Base-by-base conservation (phyloP, 2,797 vertebrate species). In the Gouania willdenowi region DNA sequence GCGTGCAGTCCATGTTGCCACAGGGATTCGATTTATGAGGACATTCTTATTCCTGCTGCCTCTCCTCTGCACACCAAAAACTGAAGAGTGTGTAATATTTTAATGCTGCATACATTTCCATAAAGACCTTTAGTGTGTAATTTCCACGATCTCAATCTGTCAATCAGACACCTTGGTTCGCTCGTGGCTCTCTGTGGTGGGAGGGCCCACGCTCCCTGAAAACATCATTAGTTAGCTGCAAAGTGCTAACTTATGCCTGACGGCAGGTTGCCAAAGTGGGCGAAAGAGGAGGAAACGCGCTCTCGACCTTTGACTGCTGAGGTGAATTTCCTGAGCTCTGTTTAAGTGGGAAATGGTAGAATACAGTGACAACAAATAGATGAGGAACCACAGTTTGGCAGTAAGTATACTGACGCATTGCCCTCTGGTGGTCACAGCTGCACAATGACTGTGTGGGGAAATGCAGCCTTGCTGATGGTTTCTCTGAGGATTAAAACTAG, bases 131-230 rank as follows among this genome's bases (percentile, higher is more conserved):
- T 67, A 63, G 62, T 72, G 32, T 57, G 53, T 39, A 46, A 74
- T 71, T 77, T 78, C 52, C 36, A 54, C 73, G 73, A 77, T 79
- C 81, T 74, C 59, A 80, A 80, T 75, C 77, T 67, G 79, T 80
- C 81, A 80, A 34, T 82, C 72, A 68, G 40, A 9, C n/a, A 31
- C 44, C 33, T 46, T 46, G 29, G 0, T 53, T 28, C 48, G 8
- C 10, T 18, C 15, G 38, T 26, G 4, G 46, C 63, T 63, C 63
- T 56, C 45, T 28, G 71, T 6, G 1, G 68, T 44, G 65, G 71
- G 71, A 75, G 48, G 64, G 20, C 39, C 17, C 1, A 1, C 41
- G 42, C 49, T 66, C 62, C 52, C 56, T 43, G 13, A 57, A 79
- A 72, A 65, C 69, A 63, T 69, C 46, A 68, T 72, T 69, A 71